Base-by-base conservation (phyloP, 2,888 invertebrate genomes). In the Lagria hirta region DNA sequence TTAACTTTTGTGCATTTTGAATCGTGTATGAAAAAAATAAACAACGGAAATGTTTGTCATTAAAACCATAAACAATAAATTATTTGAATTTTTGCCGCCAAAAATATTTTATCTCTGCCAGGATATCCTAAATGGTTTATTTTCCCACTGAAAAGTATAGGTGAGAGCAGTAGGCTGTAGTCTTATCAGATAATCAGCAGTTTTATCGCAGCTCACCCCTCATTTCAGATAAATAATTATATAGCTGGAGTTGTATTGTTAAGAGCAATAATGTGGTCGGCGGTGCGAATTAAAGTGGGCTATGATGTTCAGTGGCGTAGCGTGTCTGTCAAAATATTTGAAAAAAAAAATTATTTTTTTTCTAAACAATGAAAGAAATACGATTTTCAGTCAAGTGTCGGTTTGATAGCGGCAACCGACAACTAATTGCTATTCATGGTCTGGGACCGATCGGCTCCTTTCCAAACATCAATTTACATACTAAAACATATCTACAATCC, bases 371-470 rank as follows among this genome's bases (percentile, higher is more conserved):
- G 43, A 47, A 47, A 30, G 42, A 41, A 46, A 32, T 21, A 33
- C 27, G 30, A 33, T 44, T 43, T 33, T 26, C 40, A 48, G 51
- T 48, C 41, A 48, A 47, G 47, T 48, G 47, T 32, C 49, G 56
- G 47, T 34, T 50, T 51, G 54, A 56, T 57, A 38, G 48, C 44
- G 48, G 46, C 49, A 51, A 62, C 61, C 62, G 60, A 62, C 59
- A 60, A 58, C 58, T 63, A 65, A 64, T 69, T 71, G 68, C 58
- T 70, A 71, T 71, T 71, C 71, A 71, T 71, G 71, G 71, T 64
- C 55, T 70, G 71, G 71, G 71, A 71, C 69, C 61, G 64, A 64
- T 63, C 60, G 57, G 62, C 66, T 66, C 66, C 67, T 69, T 68
- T 66, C 66, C n/a, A n/a, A 65, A 61, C 60, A 57, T 53, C 62